Evolutionary conservation across 2,888 invertebrate species (phyloP).

Genomic region (Invenusta paracnida): DNA sequence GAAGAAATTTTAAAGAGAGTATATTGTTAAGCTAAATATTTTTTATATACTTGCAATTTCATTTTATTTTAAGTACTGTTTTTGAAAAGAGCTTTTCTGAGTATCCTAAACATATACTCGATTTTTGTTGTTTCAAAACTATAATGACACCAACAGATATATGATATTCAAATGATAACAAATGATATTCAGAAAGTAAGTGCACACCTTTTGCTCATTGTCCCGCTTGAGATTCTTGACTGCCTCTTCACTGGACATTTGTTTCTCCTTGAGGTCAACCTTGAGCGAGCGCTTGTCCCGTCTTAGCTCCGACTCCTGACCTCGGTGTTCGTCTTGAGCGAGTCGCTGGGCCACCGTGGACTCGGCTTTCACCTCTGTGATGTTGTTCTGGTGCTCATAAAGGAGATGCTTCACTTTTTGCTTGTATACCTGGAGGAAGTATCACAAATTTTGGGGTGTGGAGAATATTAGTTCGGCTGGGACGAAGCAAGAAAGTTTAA

Average conservation of each 20-base stretch:
- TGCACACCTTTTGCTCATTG: slow-evolving; percentile 47
- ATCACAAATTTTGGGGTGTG: neutral
- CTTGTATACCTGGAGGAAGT: slow-evolving; percentile 67
- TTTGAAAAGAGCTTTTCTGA: neutral
- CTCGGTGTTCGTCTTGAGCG: slow-evolving; percentile 75
- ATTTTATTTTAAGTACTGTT: too few relatives aligned
- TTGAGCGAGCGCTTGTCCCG: slow-evolving; percentile 71
- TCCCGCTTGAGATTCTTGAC: slow-evolving; percentile 70
- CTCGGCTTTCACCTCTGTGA: slow-evolving; percentile 78
- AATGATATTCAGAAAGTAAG: too few relatives aligned
- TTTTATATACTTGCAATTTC: too few relatives aligned
- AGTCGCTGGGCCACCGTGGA: slow-evolving; percentile 67
- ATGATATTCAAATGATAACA: too few relatives aligned
- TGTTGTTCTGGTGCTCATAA: slow-evolving; percentile 80
- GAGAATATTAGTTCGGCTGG: too few relatives aligned
- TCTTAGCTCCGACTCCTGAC: slow-evolving; percentile 72
- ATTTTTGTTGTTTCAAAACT: too few relatives aligned
- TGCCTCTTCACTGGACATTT: slow-evolving; percentile 70
- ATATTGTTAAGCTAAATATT: too few relatives aligned
- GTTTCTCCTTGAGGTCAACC: slow-evolving; percentile 69
- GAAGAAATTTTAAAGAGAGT: too few relatives aligned
- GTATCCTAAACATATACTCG: neutral
- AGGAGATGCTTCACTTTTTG: slow-evolving; percentile 87
- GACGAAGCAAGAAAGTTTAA: too few relatives aligned
- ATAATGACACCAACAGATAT: too few relatives aligned